Base-by-base conservation (phyloP, 2,888 invertebrate genomes). In the Pardosa pseudoannulata region DNA sequence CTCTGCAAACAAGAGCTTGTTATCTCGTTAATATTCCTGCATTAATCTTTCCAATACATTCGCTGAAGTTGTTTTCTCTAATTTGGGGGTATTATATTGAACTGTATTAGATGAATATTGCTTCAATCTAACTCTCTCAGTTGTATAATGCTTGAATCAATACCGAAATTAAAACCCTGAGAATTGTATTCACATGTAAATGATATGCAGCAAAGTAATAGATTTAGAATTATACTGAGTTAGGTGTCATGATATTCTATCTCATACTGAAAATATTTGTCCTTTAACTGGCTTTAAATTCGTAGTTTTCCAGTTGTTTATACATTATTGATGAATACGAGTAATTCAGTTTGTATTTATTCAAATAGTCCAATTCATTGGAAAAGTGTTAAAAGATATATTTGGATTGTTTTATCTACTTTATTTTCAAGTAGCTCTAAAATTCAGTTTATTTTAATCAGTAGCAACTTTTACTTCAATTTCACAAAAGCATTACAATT, bases 121-220 rank as follows among this genome's bases (percentile, higher is more conserved):
- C 16, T 36, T 23, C 56, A 23, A 23, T 23, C 56, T 56, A 56
- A 56, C 23, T 56, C 56, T 56, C 23, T 56, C 23, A 56, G 11
- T 56, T 23, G 23, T 23, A 56, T 56, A 56, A 56, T 56, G 3
- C 56, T 56, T 56, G 23, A 23, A 23, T 23, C 56, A 56, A 56
- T 56, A 56, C 13, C 11, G 56, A 56, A 56, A 56, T 56, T 56
- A 56, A 56, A 56, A 56, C 23, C 3, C 56, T 56, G 23, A 3
- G 23, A 56, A 23, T 23, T 23, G 23, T 56, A 56, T 56, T 56
- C 56, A 56, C n/a, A 56, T 56, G 56, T 56, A 56, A 56, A 56
- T 56, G 1, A 1, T 56, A 23, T 23, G 56, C 23, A 56, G 11
- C 23, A 23, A 23, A 36, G 23, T 19, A 5, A 23, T 23, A 23